Conservation (phyloP, 2,888 invertebrate genomes). For the Drosophila infuscata region DNA sequence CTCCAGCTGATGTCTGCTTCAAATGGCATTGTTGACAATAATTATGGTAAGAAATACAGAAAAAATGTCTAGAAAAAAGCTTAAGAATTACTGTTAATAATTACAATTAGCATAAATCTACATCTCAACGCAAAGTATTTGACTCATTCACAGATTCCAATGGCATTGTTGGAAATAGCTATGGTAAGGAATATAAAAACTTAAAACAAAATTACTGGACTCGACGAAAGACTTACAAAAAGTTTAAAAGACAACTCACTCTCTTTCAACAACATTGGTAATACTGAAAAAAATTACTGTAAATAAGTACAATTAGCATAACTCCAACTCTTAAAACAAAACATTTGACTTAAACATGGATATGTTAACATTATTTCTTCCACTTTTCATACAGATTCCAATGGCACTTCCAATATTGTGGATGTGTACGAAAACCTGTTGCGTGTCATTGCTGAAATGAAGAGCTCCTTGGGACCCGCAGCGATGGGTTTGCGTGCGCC, state of each 20-base stretch:
- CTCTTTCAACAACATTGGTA: neutral
- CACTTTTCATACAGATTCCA: conserved; percentile 12
- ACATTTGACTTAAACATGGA: neutral
- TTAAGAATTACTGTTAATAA: neutral
- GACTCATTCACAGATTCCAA: conserved; percentile 13
- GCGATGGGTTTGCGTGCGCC: conserved; percentile 58
- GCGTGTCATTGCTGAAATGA: conserved; percentile 49
- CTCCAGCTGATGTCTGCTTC: conserved; percentile 52
- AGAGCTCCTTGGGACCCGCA: conserved; percentile 44
- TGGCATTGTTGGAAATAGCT: neutral
- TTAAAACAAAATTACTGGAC: neutral
- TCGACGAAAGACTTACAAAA: neutral
- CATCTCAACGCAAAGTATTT: too few relatives aligned
- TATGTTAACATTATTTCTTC: neutral
- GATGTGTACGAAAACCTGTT: conserved; percentile 51
- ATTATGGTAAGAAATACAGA: conserved; percentile 10
- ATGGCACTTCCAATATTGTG: conserved; percentile 22
- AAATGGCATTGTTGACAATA: conserved; percentile 4
- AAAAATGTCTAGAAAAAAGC: neutral
- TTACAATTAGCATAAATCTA: neutral
- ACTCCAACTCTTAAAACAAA: neutral
- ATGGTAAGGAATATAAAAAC: conserved; percentile 8
- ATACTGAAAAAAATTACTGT: neutral
- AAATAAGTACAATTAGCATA: neutral
- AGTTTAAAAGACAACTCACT: neutral